Conservation (phyloP, 2,888 invertebrate species). For the Rhagonycha lutea region DNA sequence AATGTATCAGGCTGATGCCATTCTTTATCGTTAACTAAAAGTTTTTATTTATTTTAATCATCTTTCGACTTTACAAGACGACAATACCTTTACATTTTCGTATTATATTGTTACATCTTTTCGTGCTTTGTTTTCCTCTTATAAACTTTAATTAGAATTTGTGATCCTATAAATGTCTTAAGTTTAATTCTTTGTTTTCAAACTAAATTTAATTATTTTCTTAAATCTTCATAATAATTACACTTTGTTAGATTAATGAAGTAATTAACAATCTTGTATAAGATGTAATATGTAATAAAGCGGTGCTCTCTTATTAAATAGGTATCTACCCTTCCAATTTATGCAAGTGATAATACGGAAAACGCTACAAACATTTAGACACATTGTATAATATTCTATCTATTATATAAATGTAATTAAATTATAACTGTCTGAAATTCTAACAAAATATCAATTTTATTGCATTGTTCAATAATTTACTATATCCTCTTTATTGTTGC, state of each 20-base stretch:
- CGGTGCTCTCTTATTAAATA: neutral
- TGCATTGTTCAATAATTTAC: neutral
- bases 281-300: neutral
- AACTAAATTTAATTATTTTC: neutral
- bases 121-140: neutral
- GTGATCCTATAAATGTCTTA: neutral
- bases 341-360: neutral
- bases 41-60: neutral
- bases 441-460: neutral
- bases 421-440: neutral
- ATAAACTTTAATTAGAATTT: neutral
- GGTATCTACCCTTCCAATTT: neutral
- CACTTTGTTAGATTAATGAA: neutral
- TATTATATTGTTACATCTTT: neutral
- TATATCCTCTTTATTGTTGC: constrained; percentile 35
- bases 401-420: neutral
- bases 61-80: neutral
- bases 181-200: neutral
- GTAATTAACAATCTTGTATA: neutral
- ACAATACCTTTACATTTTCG: neutral
- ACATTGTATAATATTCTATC: neutral
- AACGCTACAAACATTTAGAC: neutral
- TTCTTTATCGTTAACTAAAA: too few species aligned
- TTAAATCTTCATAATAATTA: neutral
- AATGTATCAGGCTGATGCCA: too few species aligned